phyloP scores from a whole-genome alignment of 2,113 vertebrate genomes.

The Thermophis baileyi region DNA sequence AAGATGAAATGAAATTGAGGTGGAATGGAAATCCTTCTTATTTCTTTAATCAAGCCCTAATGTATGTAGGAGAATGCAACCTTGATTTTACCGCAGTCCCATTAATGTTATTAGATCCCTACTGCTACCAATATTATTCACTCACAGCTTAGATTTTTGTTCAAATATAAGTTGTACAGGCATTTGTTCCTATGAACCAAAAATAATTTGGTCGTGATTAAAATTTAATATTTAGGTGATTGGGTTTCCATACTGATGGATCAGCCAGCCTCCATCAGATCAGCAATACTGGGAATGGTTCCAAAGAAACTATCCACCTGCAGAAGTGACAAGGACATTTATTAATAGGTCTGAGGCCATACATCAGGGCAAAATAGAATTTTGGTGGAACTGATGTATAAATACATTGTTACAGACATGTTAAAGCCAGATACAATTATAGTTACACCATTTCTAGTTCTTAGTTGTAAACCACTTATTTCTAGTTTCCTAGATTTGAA shows the following conservation, averaged over 20 bases:
- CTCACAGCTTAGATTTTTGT: slow-evolving; percentile 6
- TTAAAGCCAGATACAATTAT: slow-evolving; percentile 18
- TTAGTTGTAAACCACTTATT: not conserved
- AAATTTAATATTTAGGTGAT: slow-evolving; percentile 28
- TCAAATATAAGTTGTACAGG: not conserved
- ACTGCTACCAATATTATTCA: not conserved
- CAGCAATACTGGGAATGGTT: not conserved
- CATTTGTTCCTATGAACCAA: not conserved
- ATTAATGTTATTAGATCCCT: not conserved
- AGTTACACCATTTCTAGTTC: slow-evolving; percentile 23
- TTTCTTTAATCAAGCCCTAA: slow-evolving; percentile 18
- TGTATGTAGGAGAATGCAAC: not conserved
- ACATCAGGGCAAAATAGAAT: slow-evolving; percentile 42
- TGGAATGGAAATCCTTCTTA: slow-evolving; percentile 40
- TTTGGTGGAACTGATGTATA: slow-evolving; percentile 25
- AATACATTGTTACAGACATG: slow-evolving; percentile 34
- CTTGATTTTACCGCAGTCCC: not conserved
- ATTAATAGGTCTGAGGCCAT: slow-evolving; percentile 39
- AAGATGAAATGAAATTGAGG: slow-evolving; percentile 11
- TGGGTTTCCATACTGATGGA: slow-evolving; percentile 19
- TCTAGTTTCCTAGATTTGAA: not conserved
- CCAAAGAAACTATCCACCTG: slow-evolving; percentile 14
- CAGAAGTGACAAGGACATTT: slow-evolving; percentile 39
- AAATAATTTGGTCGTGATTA: slow-evolving; percentile 37
- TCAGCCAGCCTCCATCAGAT: slow-evolving; percentile 24